Conservation (phyloP, 1,140 invertebrate genomes). For the Solenopsis fugax region DNA sequence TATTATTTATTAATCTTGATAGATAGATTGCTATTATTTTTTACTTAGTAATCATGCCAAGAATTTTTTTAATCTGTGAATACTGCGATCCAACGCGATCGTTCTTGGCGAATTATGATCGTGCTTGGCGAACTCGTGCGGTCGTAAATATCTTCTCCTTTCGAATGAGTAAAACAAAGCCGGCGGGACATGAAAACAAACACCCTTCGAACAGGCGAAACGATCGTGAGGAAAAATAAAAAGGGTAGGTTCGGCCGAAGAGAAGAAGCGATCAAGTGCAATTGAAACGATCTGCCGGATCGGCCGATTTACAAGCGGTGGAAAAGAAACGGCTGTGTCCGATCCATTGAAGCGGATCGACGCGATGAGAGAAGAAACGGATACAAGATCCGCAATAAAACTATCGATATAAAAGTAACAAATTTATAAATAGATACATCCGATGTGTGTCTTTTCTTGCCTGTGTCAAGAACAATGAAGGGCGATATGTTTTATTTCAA, state of each 20-base stretch:
- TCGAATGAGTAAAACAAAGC: constrained; percentile 48
- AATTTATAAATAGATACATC: constrained; percentile 20
- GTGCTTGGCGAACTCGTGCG: constrained; percentile 13
- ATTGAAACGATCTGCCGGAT: constrained; percentile 57
- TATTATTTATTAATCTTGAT: constrained; percentile 1
- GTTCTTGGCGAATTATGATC: constrained; percentile 14
- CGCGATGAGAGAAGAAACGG: constrained; percentile 50
- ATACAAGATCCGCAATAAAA: constrained; percentile 34
- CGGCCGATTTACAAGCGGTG: constrained; percentile 51
- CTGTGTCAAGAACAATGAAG: background rate
- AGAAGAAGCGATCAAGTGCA: constrained; percentile 70
- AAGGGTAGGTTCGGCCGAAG: background rate
- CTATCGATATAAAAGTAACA: background rate
- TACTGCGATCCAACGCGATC: background rate
- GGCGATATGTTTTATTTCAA: background rate
- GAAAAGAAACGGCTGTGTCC: constrained; percentile 59
- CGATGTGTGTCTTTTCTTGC: background rate
- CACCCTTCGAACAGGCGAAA: constrained; percentile 48
- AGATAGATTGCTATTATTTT: background rate
- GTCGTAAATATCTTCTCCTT: constrained; percentile 49
- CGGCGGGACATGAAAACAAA: constrained; percentile 59
- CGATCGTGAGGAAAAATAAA: constrained; percentile 34
- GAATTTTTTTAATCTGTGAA: constrained; percentile 2
- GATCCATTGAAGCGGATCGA: constrained; percentile 62
- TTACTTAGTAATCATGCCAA: background rate